Base-by-base conservation (phyloP, 2,113 vertebrate species). In the Pygoscelis antarcticus region DNA sequence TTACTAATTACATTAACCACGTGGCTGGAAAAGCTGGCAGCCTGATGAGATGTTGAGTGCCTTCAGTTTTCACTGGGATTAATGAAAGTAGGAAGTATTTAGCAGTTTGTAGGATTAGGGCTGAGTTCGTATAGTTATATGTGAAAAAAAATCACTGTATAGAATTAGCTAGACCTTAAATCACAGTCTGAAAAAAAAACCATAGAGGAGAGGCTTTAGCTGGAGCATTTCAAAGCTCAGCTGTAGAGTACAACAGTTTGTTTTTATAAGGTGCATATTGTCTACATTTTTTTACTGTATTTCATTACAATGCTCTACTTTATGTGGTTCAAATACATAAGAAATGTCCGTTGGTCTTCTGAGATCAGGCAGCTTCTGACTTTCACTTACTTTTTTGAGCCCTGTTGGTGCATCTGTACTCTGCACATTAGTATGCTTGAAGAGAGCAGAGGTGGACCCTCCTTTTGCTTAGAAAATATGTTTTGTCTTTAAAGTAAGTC, bases 291-390 rank as follows among this genome's bases (percentile, higher is more conserved):
- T 88, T 93, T 74, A 85, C 89, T 82, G 29, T 92, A 93, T 95
- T 96, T 97, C 85, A 88, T 97, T 97, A 89, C 42, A 95, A 20
- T 94, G 51, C 38, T 88, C 25, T 88, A 55, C 62, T 97, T 94
- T 72, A 74, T 76, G 23, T 34, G 23, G 38, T 91, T 84, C 94
- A 84, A 97, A 92, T 95, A 91, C n/a, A 36, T 93, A 76, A 83
- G 69, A 83, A 88, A 89, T 47, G 60, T 79, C 85, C 51, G 27
- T 71, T 32, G 19, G 26, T 76, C 94, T 97, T 68, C 54, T 95
- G 88, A 75, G 93, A 96, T 92, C 80, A 88, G 58, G 54, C 76
- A 83, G 29, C 91, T 96, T 86, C 87, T 87, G 44, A 68, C 23
- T 89, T 88, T 13, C 46, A 21, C 27, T 83, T 75, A 38, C 34